Base-by-base conservation (phyloP, 35 echinoderm and acorn worm genomes). In the Nesometra sesokonis region DNA sequence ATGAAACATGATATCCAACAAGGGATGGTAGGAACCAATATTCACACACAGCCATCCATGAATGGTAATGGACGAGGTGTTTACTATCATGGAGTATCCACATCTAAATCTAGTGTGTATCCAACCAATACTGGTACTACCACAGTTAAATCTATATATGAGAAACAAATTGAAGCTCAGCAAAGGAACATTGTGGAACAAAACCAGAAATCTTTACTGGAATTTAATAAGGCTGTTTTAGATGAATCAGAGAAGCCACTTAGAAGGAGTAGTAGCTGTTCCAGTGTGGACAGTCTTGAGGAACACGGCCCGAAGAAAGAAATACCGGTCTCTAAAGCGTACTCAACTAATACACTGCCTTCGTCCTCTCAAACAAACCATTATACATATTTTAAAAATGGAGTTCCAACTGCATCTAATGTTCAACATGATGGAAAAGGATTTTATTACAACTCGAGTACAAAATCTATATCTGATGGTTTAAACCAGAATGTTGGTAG, bases 201-300 rank as follows among this genome's bases (percentile, higher is more conserved):
- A 52, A 90, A 94, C 52, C 90, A 90, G 80, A 91, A 90, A 37
- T 90, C 96, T 17, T 84, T 99, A 35, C 90, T 88, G 4, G 93
- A 99, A 23, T 99, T 99, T 76, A 99, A 93, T 52, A 80, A 90
- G 76, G 92, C 85, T 0, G 57, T 94, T 32, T 46, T 89, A 43
- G 80, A 90, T 67, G 96, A 94, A 80, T 46, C 94, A 38, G 46
- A 29, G 80, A 29, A 33, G 35, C 37, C 46, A 0, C 40, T 93
- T 0, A 47, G 91, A 34, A 36, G 91, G 23, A 97, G 91, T 29
- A 81, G 80, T 23, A 97, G 94, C 76, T 35, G 93, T 0, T 97
- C 91, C 17, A 97, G 94, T 81, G 80, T 97, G 32, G 91, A 93
- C 80, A 97, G 94, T 84, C 35, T 97, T 17, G 94, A 97, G 77